Evolutionary conservation across 1,140 invertebrate species (phyloP), one percentile per base, ranked within the genome.

Genomic region (Heliconius nattereri): DNA sequence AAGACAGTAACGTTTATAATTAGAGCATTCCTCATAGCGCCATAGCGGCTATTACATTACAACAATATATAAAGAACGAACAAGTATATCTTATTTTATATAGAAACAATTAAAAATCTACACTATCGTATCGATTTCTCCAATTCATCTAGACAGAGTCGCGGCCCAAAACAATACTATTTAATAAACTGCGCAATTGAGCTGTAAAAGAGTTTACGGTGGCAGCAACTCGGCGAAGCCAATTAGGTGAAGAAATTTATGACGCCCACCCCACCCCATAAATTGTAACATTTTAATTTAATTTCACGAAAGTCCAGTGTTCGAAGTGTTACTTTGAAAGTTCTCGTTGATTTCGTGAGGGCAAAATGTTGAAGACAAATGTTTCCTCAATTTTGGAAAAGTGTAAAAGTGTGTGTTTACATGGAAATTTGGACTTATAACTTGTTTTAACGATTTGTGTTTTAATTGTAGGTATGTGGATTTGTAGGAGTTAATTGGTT

Each of bases 211-310:
- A 83, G 80, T 85, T 83, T 85, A 85, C 80, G 80, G 78, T 79
- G 77, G 78, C 78, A 81, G 78, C 81, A 83, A 87, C 78, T 82
- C 83, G 81, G 82, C 83, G 80, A 83, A 85, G 86, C 87, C 86
- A 88, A 88, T 88, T 88, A 88, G 87, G 81, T 82, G 79, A 76
- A 83, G 75, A 85, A 89, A 89, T 88, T 87, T 88, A 88, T 88
- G 85, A 86, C 81, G 77, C 78, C 82, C 81, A 49, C 78, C 83
- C 83, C 60, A 52, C 49, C 83, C 85, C 87, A 86, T 87, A 89
- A 91, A 91, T 89, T 90, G 86, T 87, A 85, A 91, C 88, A 89
- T 89, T 91, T 91, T 90, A 91, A 89, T 87, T 87, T 87, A 87
- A 89, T 89, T 85, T 79, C 78, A 81, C 37, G 78, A 82, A 82